Conservation (phyloP, 2,797 vertebrate genomes). For the Sebastes diaconus region DNA sequence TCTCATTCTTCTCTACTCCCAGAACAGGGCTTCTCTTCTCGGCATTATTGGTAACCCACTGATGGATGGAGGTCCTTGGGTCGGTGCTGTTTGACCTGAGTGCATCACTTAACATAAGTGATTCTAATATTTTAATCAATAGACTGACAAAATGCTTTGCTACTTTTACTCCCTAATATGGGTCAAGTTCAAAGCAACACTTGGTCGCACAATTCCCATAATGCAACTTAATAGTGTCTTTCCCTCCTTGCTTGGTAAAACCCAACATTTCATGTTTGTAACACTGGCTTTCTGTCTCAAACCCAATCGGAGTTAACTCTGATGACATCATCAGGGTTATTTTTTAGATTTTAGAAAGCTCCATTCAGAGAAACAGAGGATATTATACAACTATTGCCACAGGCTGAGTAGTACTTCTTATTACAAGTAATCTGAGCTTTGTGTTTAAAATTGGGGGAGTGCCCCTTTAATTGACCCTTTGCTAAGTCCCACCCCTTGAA, state of each 20-base stretch:
- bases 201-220: neutral
- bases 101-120: neutral
- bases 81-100: neutral
- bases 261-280: neutral
- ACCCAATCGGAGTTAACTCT: neutral
- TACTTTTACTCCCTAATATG: neutral
- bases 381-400: neutral
- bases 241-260: neutral
- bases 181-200: neutral
- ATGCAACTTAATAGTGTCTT: neutral
- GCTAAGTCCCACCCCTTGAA: too few relatives aligned
- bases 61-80: neutral
- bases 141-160: neutral
- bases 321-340: neutral
- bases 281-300: neutral
- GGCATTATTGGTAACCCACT: neutral
- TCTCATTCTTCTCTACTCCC: neutral
- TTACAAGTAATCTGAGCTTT: neutral
- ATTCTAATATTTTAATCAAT: slow-evolving; percentile 5
- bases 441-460: neutral
- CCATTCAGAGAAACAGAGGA: neutral
- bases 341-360: neutral
- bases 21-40: neutral
- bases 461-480: neutral
- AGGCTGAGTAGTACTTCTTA: neutral